Conservation (phyloP, 2,888 invertebrate genomes). For the Slavum lentiscoides region DNA sequence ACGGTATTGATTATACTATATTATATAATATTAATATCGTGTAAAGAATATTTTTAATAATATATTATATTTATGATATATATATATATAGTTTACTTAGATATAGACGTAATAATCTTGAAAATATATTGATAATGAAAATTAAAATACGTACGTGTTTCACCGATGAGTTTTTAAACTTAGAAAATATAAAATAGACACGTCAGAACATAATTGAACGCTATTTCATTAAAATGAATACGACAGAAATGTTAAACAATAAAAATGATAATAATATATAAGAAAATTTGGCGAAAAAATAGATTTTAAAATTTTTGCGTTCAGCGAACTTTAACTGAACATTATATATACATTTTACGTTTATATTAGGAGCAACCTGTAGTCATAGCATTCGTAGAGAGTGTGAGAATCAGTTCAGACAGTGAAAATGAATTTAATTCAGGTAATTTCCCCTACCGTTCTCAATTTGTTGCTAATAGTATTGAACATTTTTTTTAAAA, state of each 20-base stretch:
- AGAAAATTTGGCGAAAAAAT: neutral
- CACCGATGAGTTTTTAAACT: neutral
- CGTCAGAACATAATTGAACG: neutral
- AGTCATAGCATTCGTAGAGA: neutral
- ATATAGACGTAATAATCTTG: neutral
- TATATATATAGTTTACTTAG: neutral
- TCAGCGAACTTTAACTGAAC: neutral
- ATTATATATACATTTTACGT: neutral
- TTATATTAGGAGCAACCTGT: neutral
- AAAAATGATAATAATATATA: too few species aligned
- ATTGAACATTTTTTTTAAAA: neutral
- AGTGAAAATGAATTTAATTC: neutral
- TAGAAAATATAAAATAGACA: neutral
- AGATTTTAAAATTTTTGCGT: neutral
- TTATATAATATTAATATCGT: too few species aligned
- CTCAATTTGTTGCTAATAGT: neutral
- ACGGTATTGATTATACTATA: too few species aligned
- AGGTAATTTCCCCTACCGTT: neutral
- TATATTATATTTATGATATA: too few species aligned
- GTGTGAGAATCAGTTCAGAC: neutral
- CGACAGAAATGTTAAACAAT: too few species aligned
- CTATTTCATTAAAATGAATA: neutral
- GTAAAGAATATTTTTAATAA: too few species aligned
- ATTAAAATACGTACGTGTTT: neutral
- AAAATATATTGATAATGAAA: neutral